Conservation (phyloP, 2,888 invertebrate genomes). For the Drosophila greeni region DNA sequence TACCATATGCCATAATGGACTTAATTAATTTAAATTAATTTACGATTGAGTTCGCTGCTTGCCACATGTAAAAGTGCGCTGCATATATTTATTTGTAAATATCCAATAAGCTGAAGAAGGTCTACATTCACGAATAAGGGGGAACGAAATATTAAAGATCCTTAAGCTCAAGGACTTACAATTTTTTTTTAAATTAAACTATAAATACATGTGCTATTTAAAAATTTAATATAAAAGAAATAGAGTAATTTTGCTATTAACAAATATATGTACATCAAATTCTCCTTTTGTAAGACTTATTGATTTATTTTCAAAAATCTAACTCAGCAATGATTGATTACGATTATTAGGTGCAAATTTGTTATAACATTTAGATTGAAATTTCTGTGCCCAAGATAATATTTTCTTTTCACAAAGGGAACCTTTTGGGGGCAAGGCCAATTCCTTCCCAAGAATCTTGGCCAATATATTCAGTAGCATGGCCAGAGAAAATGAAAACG, state of each 20-base stretch:
- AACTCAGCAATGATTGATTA: background rate
- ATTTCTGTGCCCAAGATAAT: background rate
- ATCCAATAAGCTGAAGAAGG: background rate
- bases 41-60: constrained; percentile 11
- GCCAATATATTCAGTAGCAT: background rate
- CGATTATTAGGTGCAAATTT: background rate
- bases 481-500: constrained; percentile 2
- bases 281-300: too few species aligned
- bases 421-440: background rate
- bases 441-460: background rate
- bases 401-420: background rate
- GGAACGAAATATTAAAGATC: too few species aligned
- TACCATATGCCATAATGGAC: constrained; percentile 32
- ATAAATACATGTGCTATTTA: too few species aligned
- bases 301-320: background rate
- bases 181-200: too few species aligned
- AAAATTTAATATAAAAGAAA: too few species aligned
- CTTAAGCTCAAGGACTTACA: too few species aligned
- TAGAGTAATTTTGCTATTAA: too few species aligned
- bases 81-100: background rate
- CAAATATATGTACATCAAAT: too few species aligned
- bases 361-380: background rate
- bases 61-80: background rate
- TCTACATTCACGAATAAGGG: too few species aligned
- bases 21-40: constrained; percentile 50